Evolutionary conservation across 2,797 vertebrate genomes (phyloP), one percentile per base, ranked within the genome.

Genomic region (Eutrigla gurnardus): DNA sequence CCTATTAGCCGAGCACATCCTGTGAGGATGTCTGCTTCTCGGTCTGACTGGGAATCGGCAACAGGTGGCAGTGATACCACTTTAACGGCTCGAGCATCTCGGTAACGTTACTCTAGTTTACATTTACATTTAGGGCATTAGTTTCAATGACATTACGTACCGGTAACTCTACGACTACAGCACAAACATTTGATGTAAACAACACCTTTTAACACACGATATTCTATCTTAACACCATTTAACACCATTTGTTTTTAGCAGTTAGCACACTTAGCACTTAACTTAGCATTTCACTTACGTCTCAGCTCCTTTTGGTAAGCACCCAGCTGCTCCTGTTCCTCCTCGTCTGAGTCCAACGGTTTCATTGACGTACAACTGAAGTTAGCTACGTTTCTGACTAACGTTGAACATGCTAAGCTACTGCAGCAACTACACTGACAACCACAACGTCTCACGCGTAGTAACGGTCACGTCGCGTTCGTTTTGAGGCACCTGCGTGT

Each of bases 331-430:
- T 94, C 92, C 8, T 14, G 64, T 2, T 93, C 89, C 7, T 93
- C 93, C 45, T 94, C 91, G 0, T 94, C 94, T 6, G 92, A 92
- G 12, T 93, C 83, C 10, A 91, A 47, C 2, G 89, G 78, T 81
- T 92, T 94, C 94, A 95, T 95, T 75, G 36, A 52, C 57, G 8
- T 9, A 3, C 14, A 54, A 36, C 0, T 1, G 2, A 7, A 7
- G 18, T 68, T 68, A 32, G 40, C 62, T 77, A 47, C 25, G 5
- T 57, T 7, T 66, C 3, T 49, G 2, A 58, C 32, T 3, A 35
- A 25, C 25, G 12, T 32, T 53, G 42, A 47, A 32, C n/a, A 32
- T 43, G 76, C 85, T 80, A 81, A 0, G 73, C 55, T 85, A 81
- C 0, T 6, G 36, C n/a, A 55, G 17, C 53, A 66, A 71, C 32